A percentile compares a stretch with the other conserved stretches of the same genome.
These are phyloP conservation scores for Brachionichthys hirsutus DNA, from an alignment of 2,113 vertebrate genomes.

Conservation along the genomic window DNA sequence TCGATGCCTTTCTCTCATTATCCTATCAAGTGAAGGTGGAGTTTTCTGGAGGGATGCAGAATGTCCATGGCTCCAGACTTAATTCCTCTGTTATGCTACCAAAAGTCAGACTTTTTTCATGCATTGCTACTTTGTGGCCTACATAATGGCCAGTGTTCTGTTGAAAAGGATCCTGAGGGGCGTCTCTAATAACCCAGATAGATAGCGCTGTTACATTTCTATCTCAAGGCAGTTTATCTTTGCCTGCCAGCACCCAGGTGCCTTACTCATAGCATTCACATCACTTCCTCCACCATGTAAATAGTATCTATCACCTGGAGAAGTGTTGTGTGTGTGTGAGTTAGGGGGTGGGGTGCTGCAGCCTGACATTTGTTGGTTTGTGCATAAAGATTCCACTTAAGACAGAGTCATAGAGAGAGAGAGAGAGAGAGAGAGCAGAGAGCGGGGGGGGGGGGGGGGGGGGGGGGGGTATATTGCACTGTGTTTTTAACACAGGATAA, in stretches of 20 bases:
- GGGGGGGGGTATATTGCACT: no score
- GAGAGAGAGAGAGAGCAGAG: no score
- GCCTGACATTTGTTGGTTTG: no score
- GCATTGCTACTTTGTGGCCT: constrained; percentile 78
- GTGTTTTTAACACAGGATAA: not conserved
- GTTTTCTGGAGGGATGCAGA: constrained; percentile 15
- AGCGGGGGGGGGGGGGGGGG: not conserved
- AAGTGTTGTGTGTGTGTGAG: constrained; percentile 2
- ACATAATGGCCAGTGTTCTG: constrained; percentile 78
- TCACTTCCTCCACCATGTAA: constrained; percentile 79
- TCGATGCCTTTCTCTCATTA: constrained; percentile 54
- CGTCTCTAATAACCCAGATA: constrained; percentile 83
- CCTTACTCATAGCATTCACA: constrained; percentile 77
- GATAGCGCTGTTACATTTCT: constrained; percentile 83
- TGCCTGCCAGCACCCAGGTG: constrained; percentile 78
- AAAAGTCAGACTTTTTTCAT: constrained; percentile 40
- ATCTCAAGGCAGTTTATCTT: constrained; percentile 80
- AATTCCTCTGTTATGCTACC: constrained; percentile 60
- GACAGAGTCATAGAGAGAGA: no score
- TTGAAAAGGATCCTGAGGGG: constrained; percentile 77
- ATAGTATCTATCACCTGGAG: constrained; percentile 79
- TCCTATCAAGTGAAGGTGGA: constrained; percentile 27
- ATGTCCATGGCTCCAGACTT: constrained; percentile 46
- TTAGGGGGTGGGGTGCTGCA: no score
- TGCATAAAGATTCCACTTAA: no score